Base-by-base conservation (phyloP, 1,140 invertebrate species). In the Tetragnatha versicolor region DNA sequence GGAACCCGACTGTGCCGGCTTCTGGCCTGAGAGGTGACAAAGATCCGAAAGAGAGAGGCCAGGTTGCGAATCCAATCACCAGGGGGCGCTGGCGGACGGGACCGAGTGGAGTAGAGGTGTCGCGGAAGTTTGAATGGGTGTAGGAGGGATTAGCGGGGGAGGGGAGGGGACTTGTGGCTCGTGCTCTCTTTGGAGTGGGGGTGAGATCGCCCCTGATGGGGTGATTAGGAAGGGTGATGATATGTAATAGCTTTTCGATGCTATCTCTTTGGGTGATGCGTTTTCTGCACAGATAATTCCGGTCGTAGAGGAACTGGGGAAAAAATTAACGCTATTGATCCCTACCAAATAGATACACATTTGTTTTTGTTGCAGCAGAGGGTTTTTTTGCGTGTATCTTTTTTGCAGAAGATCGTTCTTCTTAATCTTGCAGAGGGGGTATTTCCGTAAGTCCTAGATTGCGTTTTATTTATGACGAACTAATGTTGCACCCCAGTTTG, bases 201-300 rank as follows among this genome's bases (percentile, higher is more conserved):
- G 20, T 42, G 60, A n/a, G 33, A 37, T 25, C n/a, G 60, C 20
- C 39, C 27, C 39, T 66, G 63, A 66, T 66, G 63, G 63, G 42
- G 42, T 49, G 63, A 66, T 66, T 66, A 66, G 63, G 63, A 49
- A 49, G 29, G n/a, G 63, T 47, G 63, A 66, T 66, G 63, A 66
- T 66, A 66, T 49, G 63, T 66, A 66, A 66, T 66, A 66, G 63
- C 25, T 66, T 66, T 66, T 66, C 63, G 63, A 66, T 66, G 63
- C 63, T 37, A 66, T 66, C 9, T 37, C 5, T 22, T 4, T 17
- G 27, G 12, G 49, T 7, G 39, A 17, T 42, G 39, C n/a, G n/a
- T n/a, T n/a, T n/a, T n/a, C n/a, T n/a, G n/a, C n/a, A n/a, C n/a
- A n/a, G n/a, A n/a, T n/a, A n/a, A n/a, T n/a, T n/a, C n/a, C n/a